Base-by-base conservation (phyloP, 1,140 invertebrate species). In the Drosophila varians region DNA sequence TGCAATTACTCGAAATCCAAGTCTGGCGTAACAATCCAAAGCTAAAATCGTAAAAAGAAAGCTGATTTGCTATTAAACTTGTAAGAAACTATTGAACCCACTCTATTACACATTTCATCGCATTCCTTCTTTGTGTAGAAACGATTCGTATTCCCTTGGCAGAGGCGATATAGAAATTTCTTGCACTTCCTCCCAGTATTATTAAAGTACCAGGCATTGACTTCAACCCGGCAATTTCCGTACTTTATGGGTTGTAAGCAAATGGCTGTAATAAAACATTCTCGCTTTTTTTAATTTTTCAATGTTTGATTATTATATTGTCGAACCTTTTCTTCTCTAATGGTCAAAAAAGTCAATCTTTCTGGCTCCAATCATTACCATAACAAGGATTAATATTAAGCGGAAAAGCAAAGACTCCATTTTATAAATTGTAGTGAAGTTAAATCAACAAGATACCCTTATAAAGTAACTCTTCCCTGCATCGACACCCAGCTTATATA, bases 71-170 rank as follows among this genome's bases (percentile, higher is more conserved):
- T n/a, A 12, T 14, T 14, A 6, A 5, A 7, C 1, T 9, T 42
- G n/a, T 8, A 42, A 42, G 19, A 42, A 0, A 42, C 5, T 18
- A 16, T 38, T 18, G 0, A 2, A 18, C 16, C 19, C 16, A 18
- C 38, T 1, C 5, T 4, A 0, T 16, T 8, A 19, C 38, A 42
- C 16, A 14, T 19, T 0, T 31, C 18, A 1, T 28, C 9, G 42
- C 53, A 56, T 36, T 56, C 53, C 6, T 11, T 1, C n/a, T 31
- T 12, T 31, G 8, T 11, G 47, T 56, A 56, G 11, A 56, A 56
- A 2, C 53, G n/a, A 31, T 56, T 56, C 1, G 1, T 0, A 4
- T 56, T 56, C 6, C 53, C 53, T 4, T 14, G 16, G 4, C 53
- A 56, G 1, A 56, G 23, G 0, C 4, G 6, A 7, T 47, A 56